These are phyloP conservation scores for Cyprinodon variegatus DNA, from an alignment of 2,113 vertebrate genomes.

Conservation along the genomic window DNA sequence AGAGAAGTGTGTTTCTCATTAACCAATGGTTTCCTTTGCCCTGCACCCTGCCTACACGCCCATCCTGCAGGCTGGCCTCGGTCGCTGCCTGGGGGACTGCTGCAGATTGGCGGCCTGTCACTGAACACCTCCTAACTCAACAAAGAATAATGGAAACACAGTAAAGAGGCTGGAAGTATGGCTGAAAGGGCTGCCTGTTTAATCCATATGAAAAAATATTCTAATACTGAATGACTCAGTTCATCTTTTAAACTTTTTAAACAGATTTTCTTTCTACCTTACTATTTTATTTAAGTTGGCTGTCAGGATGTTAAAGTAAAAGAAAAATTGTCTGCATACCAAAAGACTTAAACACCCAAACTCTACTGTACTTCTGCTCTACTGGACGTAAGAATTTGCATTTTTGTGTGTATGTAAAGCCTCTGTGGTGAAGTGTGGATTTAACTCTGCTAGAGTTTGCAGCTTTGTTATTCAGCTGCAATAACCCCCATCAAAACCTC, in stretches of 20 bases:
- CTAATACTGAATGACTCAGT: neutral
- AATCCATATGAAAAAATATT: slow-evolving; percentile 14
- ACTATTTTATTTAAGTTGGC: neutral
- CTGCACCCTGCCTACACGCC: slow-evolving; percentile 41
- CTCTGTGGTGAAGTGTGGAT: no score
- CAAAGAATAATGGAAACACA: slow-evolving; percentile 34
- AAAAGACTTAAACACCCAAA: neutral
- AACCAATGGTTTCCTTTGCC: slow-evolving; percentile 68
- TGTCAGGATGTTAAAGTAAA: neutral
- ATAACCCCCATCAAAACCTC: no score
- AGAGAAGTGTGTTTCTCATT: slow-evolving; percentile 79
- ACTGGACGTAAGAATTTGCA: neutral
- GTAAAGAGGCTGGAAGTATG: slow-evolving; percentile 17
- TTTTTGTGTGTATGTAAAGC: neutral
- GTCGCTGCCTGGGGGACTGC: slow-evolving; percentile 43
- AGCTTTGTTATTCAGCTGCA: no score
- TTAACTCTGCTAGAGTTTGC: no score
- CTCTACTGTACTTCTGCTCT: no score
- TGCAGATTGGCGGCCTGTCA: slow-evolving; percentile 61
- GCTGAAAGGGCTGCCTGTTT: slow-evolving; percentile 23
- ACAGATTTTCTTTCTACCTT: neutral
- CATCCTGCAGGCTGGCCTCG: slow-evolving; percentile 54
- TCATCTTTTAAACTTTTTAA: neutral
- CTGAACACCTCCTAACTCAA: slow-evolving; percentile 35
- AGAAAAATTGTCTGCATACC: neutral